Evolutionary conservation across 53 echinoderm and acorn worm genomes (phyloP).

Genomic region (Temnopleurus reevesii): DNA sequence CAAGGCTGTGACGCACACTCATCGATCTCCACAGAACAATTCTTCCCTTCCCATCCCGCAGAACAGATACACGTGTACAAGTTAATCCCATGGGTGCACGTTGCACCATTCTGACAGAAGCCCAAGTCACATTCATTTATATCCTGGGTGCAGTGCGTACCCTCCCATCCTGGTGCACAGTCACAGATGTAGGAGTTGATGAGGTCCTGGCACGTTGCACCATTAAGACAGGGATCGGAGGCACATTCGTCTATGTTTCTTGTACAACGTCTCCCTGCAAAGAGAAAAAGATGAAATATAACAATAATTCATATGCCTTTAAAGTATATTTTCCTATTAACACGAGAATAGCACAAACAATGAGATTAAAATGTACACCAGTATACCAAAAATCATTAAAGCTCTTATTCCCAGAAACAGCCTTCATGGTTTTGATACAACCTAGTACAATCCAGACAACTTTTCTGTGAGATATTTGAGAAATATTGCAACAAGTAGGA

Average conservation of each 20-base stretch:
- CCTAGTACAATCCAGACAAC: too few relatives aligned
- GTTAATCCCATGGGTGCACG: constrained; percentile 80
- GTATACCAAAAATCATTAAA: too few relatives aligned
- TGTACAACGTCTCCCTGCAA: constrained; percentile 68
- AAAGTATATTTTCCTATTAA: too few relatives aligned
- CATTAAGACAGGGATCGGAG: constrained; percentile 83
- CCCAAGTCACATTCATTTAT: constrained; percentile 80
- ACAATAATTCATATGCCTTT: too few relatives aligned
- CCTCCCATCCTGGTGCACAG: constrained; percentile 89
- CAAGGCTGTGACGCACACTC: constrained; percentile 88
- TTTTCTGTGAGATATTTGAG: too few relatives aligned
- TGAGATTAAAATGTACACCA: too few relatives aligned
- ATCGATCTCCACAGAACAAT: constrained; percentile 75
- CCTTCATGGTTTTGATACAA: too few relatives aligned
- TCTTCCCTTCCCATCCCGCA: constrained; percentile 77
- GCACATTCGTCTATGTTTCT: constrained; percentile 83
- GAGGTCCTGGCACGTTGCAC: constrained; percentile 73
- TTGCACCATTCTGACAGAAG: constrained; percentile 80
- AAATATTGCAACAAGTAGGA: too few relatives aligned
- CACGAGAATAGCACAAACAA: too few relatives aligned
- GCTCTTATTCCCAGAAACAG: too few relatives aligned
- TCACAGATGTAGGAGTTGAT: constrained; percentile 77
- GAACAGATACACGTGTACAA: constrained; percentile 77
- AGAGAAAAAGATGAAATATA: too few relatives aligned
- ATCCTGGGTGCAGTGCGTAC: constrained; percentile 71